phyloP scores from a whole-genome alignment of 2,888 invertebrate species.

The Anoplius nigerrimus region DNA sequence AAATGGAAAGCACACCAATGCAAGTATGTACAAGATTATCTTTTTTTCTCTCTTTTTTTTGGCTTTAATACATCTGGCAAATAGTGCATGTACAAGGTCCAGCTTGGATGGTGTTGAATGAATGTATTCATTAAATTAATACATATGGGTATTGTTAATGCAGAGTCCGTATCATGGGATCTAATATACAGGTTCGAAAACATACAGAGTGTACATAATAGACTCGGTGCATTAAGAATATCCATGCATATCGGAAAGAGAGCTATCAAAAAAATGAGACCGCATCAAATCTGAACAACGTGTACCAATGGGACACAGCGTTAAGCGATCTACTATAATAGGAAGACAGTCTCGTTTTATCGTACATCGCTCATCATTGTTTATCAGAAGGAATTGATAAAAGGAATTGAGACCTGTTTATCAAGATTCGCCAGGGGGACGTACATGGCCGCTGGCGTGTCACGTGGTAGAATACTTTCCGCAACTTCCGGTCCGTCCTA shows the following conservation, averaged over 20 bases:
- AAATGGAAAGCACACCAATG: conserved; percentile 49
- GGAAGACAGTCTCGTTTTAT: conserved; percentile 50
- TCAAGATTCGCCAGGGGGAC: conserved; percentile 74
- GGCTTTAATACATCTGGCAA: conserved; percentile 49
- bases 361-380: conserved; percentile 44
- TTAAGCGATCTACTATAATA: conserved; percentile 50
- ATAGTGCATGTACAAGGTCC: conserved; percentile 49
- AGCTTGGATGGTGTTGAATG: no score
- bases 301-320: conserved; percentile 60
- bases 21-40: conserved; percentile 55
- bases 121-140: no score
- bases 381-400: conserved; percentile 67
- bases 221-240: no score
- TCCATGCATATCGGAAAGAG: conserved; percentile 37
- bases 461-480: conserved; percentile 72
- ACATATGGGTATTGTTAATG: no score
- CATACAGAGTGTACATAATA: no score
- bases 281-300: conserved; percentile 23
- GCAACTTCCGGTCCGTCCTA: conserved; percentile 73
- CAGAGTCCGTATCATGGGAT: no score
- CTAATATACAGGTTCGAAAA: no score
- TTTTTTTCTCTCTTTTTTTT: conserved; percentile 14
- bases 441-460: conserved; percentile 72
- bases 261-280: conserved; percentile 18
- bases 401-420: conserved; percentile 72